phyloP scores from a whole-genome alignment of 2,888 invertebrate genomes.

The Dasypolia templi region DNA sequence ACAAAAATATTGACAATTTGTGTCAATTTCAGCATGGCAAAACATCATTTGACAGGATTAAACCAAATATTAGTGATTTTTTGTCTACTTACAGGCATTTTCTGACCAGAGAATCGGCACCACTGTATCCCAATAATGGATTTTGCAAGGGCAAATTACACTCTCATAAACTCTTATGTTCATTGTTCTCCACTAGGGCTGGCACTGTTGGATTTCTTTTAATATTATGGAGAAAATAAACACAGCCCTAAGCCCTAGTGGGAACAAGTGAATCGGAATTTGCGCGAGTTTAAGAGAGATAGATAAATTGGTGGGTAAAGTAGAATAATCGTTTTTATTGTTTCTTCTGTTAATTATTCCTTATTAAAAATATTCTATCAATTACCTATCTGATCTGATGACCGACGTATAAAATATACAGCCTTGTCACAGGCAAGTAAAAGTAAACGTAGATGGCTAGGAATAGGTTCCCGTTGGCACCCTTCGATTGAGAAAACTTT shows the following conservation, averaged over 20 bases:
- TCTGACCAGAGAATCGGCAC: too few species aligned
- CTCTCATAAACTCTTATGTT: background rate
- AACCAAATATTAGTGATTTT: too few species aligned
- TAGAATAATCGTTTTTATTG: background rate
- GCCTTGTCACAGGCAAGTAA: background rate
- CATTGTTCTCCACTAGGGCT: background rate
- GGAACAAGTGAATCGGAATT: background rate
- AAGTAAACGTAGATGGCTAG: background rate
- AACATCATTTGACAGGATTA: too few species aligned
- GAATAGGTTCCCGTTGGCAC: background rate
- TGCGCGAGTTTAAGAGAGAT: too few species aligned
- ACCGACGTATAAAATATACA: background rate
- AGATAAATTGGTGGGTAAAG: background rate
- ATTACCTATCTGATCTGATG: background rate
- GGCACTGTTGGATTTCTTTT: background rate
- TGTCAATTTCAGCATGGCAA: too few species aligned
- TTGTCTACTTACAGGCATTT: too few species aligned
- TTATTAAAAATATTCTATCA: background rate
- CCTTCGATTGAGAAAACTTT: background rate
- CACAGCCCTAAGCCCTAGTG: background rate
- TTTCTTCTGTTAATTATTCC: background rate
- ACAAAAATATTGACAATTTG: too few species aligned
- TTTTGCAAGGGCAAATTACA: background rate
- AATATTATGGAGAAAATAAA: background rate
- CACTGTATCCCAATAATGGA: background rate